phyloP scores from a whole-genome alignment of 2,113 vertebrate species.

The Clarias macrocephalus region DNA sequence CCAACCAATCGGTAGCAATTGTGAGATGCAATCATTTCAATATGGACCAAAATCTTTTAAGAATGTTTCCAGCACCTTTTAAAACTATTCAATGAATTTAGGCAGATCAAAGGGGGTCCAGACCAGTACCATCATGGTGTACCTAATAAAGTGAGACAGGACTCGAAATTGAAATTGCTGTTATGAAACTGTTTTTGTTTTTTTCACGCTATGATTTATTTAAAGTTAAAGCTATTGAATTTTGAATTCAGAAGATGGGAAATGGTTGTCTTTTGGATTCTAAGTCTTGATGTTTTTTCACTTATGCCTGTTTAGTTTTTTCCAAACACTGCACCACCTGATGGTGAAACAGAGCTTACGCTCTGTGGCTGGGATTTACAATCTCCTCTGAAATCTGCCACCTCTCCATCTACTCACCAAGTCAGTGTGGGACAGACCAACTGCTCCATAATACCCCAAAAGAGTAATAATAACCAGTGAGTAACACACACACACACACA shows the following conservation, averaged over 20 bases:
- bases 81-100: no score
- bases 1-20: no score
- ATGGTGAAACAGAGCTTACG: constrained; percentile 77
- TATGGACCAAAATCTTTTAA: no score
- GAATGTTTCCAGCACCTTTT: no score
- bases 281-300: no score
- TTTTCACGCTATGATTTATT: background rate
- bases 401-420: constrained; percentile 60
- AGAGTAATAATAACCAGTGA: constrained; percentile 73
- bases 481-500: constrained; percentile 22
- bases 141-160: background rate
- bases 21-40: no score
- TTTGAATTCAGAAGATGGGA: background rate
- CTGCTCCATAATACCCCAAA: constrained; percentile 70
- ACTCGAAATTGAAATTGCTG: background rate
- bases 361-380: constrained; percentile 86
- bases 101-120: no score
- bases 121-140: no score
- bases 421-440: constrained; percentile 74
- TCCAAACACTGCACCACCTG: constrained; percentile 75
- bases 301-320: constrained; percentile 89
- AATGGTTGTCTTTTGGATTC: background rate
- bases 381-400: constrained; percentile 40
- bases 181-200: no score
- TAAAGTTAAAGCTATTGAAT: background rate